Evolutionary conservation across 2,797 vertebrate species (phyloP), one percentile per base, ranked within the genome.

Genomic region (Dipus sagitta): DNA sequence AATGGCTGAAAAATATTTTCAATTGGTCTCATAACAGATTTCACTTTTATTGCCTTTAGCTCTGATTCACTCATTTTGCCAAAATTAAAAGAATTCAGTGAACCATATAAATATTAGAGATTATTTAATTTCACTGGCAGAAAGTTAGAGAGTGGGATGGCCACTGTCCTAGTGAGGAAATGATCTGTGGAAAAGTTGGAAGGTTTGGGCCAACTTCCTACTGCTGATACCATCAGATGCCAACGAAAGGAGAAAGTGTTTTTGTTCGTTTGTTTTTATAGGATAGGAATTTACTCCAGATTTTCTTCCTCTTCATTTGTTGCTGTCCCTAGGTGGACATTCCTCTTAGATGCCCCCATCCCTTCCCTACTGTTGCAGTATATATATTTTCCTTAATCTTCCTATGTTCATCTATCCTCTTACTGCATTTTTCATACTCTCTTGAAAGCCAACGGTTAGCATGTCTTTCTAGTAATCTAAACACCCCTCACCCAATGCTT

Each of bases 391-490:
- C 80, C 60, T 65, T 74, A 74, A 12, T 47, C n/a, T 80, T 77
- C 83, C 71, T 88, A 34, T 23, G 47, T 86, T 92, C 90, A 74
- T 88, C 17, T 78, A 30, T 3, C 32, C n/a, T 72, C 30, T 32
- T 13, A 5, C 0, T 52, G 23, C 60, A 77, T 80, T 89, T 79
- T 17, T 88, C 38, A 89, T 23, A 92, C 4, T 94, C 95, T 70
- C 91, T 90, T 84, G 88, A 95, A 94, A 89, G 82, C 21, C 71
- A 14, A 58, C 34, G 67, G 64, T 67, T 90, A 82, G 3, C 89
- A 23, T 70, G 28, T 90, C 91, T 96, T 95, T 96, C 94, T 94
- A 96, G 92, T 88, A 94, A 96, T 85, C 18, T 91, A 92, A 94
- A 82, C 62, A 75, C 32, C 47, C 65, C 38, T 76, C 26, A 82